Conservation (phyloP, 2,797 vertebrate species). For the Phrynocephalus vlangalii region DNA sequence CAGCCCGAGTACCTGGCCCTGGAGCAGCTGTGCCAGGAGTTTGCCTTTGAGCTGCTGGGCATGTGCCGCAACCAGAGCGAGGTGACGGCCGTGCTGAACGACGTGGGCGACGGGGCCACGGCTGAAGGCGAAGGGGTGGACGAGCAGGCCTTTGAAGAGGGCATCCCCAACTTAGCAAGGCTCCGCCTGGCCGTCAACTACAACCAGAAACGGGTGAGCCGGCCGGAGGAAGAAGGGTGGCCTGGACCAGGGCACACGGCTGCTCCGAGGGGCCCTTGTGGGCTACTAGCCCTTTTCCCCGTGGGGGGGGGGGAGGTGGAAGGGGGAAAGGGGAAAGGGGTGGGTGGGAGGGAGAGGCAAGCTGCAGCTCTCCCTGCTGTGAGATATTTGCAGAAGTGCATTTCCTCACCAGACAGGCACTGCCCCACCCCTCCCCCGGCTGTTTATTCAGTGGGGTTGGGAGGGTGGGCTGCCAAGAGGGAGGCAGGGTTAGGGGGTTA, state of each 20-base stretch:
- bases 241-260: no score
- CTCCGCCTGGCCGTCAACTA: constrained; percentile 89
- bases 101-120: constrained; percentile 79
- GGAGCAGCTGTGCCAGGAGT: constrained; percentile 89
- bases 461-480: no score
- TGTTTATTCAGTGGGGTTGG: no score
- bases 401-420: no score
- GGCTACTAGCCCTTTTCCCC: no score
- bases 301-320: no score
- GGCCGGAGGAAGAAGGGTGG: not conserved
- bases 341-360: not conserved
- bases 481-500: no score
- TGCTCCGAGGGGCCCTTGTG: no score
- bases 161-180: constrained; percentile 89
- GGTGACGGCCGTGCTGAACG: constrained; percentile 89
- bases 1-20: constrained; percentile 90
- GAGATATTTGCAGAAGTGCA: no score
- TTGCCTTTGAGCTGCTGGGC: constrained; percentile 89
- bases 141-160: constrained; percentile 88
- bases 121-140: constrained; percentile 74
- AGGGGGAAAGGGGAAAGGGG: not conserved
- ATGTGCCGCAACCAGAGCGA: constrained; percentile 95
- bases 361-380: not conserved
- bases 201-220: constrained; percentile 88
- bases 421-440: no score